phyloP scores from a whole-genome alignment of 2,113 vertebrate species.

The Dipodomys ordii region DNA sequence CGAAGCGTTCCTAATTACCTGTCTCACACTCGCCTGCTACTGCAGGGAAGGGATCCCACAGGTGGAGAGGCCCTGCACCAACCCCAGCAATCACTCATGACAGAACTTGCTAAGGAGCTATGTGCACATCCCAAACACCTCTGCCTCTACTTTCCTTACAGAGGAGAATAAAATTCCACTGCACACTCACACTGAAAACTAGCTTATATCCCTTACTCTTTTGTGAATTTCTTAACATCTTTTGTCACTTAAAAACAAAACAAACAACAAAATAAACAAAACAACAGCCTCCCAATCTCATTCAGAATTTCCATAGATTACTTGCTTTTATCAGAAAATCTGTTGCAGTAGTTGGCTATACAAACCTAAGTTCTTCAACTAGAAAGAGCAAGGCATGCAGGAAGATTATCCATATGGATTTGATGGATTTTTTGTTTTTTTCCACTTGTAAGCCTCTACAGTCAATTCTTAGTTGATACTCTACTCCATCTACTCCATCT shows the following conservation, averaged over 20 bases:
- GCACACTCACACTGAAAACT: not conserved
- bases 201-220: not conserved
- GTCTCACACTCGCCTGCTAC: not conserved
- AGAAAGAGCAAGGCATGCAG: not conserved
- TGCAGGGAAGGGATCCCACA: not conserved
- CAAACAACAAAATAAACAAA: no score
- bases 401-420: not conserved
- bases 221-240: not conserved
- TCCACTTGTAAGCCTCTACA: not conserved
- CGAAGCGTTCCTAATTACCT: not conserved
- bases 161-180: not conserved
- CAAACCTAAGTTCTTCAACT: not conserved
- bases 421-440: not conserved
- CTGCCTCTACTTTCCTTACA: not conserved
- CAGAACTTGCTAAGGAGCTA: no score
- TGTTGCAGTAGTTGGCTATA: not conserved
- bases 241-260: not conserved
- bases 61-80: no score
- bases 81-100: not conserved
- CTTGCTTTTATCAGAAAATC: not conserved
- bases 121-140: not conserved
- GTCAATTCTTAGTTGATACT: not conserved
- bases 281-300: no score
- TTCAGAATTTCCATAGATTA: not conserved
- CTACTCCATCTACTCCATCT: not conserved